Base-by-base conservation (phyloP, 1,140 invertebrate species). In the Euschistus heros region DNA sequence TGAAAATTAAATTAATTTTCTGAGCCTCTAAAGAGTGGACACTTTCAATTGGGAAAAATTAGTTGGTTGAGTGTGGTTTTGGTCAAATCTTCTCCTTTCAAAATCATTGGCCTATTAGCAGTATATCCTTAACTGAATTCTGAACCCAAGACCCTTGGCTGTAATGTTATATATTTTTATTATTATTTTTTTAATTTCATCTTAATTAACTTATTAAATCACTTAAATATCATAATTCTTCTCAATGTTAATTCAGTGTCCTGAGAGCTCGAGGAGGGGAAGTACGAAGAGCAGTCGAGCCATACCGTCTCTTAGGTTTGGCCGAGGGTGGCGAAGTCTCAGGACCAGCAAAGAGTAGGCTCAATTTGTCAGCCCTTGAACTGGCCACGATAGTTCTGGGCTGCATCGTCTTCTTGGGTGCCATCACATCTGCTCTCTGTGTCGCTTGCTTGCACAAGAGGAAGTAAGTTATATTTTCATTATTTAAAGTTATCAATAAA, bases 351-450 rank as follows among this genome's bases (percentile, higher is more conserved):
- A 20, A 24, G 24, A 24, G 18, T 22, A 57, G 54, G 54, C 54
- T 57, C 8, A 57, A 57, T 24, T 75, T 85, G 37, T 86, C 86
- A n/a, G 84, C 87, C 2, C 77, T 90, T 66, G 88, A 92, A 75
- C 83, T 91, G 17, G 86, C 86, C 15, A 85, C 88, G 0, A 81
- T 92, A 4, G 82, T 88, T 0, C 78, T 92, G 1, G 86, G 86
- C 20, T 86, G 86, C 57, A 77, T 91, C 46, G 83, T 92, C 33
- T 89, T 91, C 72, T 72, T 91, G 24, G 89, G 87, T 10, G 87
- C 88, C 1, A 76, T 87, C 20, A 80, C 86, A 0, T 84, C 88
- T 0, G 86, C 88, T 2, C 79, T 90, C n/a, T 88, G 87, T 69
- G 82, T 89, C 62, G 77, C 86, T n/a, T 89, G 87, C 70, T 76